Evolutionary conservation across 2,113 vertebrate genomes (phyloP), one percentile per base, ranked within the genome.

Genomic region (Theristicus caerulescens): DNA sequence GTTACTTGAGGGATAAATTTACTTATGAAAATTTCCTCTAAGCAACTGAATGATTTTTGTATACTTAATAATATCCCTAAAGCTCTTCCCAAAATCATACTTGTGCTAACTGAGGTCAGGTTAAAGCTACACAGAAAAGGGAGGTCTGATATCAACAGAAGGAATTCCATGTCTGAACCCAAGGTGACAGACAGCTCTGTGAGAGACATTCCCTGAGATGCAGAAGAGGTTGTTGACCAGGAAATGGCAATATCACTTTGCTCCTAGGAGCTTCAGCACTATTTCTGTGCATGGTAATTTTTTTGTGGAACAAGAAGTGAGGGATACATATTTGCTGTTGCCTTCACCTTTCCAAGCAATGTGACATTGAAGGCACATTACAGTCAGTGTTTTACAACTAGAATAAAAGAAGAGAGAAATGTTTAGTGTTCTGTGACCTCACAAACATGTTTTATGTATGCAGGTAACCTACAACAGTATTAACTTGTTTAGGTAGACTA

Each of bases 181-280:
- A 21, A 42, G 31, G 27, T 38, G 25, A 20, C 8, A 61, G 36
- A 16, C 13, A 58, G 20, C 9, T 66, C 22, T 84, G 5, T 83
- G 18, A 59, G 62, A 82, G 36, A 51, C 1, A 9, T 40, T 80
- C 0, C 0, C 21, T 66, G 26, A 62, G 4, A 34, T 11, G 7
- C 9, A 51, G 31, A 86, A 51, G 27, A 86, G 16, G 12, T 71
- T 46, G 10, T 32, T 74, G n/a, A 31, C 17, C 4, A 47, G 6
- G 4, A 62, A 84, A 77, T 6, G 54, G 3, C 18, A 58, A 42
- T 15, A 38, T 38, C 16, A 29, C 18, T 51, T n/a, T 74, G 9
- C 8, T 64, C 10, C 12, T 89, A 38, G 42, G 10, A 78, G 9
- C 29, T 86, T 82, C 17, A 64, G 22, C 13, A 29, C 12, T 58